These are phyloP conservation scores for Zaprionus africanus DNA, from an alignment of 1,140 invertebrate species.

Conservation along the genomic window DNA sequence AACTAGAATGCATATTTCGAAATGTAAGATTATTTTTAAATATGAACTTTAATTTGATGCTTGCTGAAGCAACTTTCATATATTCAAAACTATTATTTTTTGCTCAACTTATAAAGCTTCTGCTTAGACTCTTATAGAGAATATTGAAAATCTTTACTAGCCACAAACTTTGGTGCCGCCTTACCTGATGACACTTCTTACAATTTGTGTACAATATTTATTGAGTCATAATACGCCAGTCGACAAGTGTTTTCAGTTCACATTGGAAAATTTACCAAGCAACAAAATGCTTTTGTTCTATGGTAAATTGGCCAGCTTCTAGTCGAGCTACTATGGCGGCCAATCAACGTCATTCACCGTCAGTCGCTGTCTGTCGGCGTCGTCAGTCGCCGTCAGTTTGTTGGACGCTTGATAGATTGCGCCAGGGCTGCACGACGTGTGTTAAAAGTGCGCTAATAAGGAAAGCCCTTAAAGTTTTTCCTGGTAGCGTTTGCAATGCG, in stretches of 20 bases:
- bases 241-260: conserved; percentile 23
- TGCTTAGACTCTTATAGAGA: too few species aligned
- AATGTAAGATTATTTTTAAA: too few species aligned
- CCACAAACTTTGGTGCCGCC: too few species aligned
- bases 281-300: conserved; percentile 3
- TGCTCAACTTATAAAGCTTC: too few species aligned
- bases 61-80: too few species aligned
- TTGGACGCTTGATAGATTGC: conserved; percentile 51
- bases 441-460: conserved; percentile 49
- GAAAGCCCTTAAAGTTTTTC: conserved; percentile 16
- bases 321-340: conserved; percentile 19
- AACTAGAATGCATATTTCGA: not conserved
- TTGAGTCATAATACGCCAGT: not conserved
- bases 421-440: conserved; percentile 33
- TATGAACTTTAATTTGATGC: too few species aligned
- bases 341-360: conserved; percentile 64
- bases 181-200: not conserved
- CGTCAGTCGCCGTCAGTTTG: conserved; percentile 30
- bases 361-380: conserved; percentile 22
- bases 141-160: too few species aligned
- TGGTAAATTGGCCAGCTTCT: conserved; percentile 33
- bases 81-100: too few species aligned
- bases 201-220: not conserved
- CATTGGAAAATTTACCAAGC: conserved; percentile 53
- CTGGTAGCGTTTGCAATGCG: not conserved